Conservation (phyloP, 2,888 invertebrate species). For the Sinhomidia bicolor region DNA sequence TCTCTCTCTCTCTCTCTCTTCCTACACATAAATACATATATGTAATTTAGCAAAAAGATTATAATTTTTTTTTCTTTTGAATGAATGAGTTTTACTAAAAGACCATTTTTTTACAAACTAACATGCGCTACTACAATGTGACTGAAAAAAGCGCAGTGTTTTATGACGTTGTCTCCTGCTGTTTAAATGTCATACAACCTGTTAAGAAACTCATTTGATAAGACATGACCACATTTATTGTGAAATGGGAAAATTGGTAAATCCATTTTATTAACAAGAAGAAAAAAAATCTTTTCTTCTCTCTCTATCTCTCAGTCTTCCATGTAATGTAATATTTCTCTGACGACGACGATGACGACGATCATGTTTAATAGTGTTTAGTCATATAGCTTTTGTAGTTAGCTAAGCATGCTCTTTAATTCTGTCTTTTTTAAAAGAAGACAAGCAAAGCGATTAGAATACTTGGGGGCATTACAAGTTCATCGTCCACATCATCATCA, state of each 20-base stretch:
- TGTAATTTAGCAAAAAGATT: no score
- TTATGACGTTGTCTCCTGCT: conserved; percentile 65
- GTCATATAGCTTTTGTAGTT: conserved; percentile 28
- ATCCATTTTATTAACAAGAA: conserved; percentile 58
- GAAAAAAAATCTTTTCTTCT: background rate
- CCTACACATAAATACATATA: no score
- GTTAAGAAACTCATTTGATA: conserved; percentile 67
- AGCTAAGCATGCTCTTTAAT: conserved; percentile 58
- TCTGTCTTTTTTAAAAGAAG: conserved; percentile 63
- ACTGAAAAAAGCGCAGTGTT: conserved; percentile 1
- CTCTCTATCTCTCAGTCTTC: no score
- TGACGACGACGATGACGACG: no score
- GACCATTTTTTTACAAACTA: background rate
- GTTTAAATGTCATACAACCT: conserved; percentile 62
- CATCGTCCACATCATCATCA: conserved; percentile 73
- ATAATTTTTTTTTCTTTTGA: no score
- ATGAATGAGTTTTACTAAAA: background rate
- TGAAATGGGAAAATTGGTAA: conserved; percentile 61
- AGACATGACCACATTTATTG: conserved; percentile 63
- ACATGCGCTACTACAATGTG: background rate
- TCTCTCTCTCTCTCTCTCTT: no score
- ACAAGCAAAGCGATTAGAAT: conserved; percentile 69
- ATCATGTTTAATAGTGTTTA: no score
- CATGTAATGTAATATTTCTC: background rate
- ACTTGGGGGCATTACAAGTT: conserved; percentile 74